Evolutionary conservation across 1,140 invertebrate species (phyloP).

Genomic region (Brachionus koreanus): DNA sequence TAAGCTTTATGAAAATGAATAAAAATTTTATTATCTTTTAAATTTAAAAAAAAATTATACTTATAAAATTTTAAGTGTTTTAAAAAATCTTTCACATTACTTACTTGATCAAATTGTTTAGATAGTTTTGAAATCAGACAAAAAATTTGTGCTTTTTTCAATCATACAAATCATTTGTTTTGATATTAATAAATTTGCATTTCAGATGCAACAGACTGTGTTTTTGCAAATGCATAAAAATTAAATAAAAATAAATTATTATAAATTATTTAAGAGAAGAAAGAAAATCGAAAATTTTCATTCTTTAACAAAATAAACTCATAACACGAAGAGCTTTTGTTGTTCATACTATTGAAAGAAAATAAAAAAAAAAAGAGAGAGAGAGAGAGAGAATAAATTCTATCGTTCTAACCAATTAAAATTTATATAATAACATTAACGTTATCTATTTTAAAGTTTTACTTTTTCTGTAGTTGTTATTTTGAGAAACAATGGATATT

Average conservation of each 20-base stretch:
- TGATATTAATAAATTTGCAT: no score
- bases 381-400: conserved; percentile 35
- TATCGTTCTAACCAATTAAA: conserved; percentile 29
- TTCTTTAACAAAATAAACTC: conserved; percentile 19
- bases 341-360: neutral
- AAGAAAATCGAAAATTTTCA: conserved; percentile 29
- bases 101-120: no score
- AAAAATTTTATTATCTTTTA: no score
- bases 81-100: no score
- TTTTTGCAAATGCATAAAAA: neutral
- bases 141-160: no score
- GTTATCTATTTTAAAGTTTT: conserved; percentile 20
- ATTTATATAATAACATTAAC: conserved; percentile 38
- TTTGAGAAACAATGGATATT: conserved; percentile 7
- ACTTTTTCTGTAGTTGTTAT: neutral
- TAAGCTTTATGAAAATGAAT: no score
- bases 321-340: conserved; percentile 35
- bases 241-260: conserved; percentile 20
- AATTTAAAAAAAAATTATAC: no score
- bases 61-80: no score
- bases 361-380: neutral
- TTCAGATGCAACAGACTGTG: neutral
- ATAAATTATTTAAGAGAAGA: conserved; percentile 26
- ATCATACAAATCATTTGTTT: no score
- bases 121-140: no score